These are phyloP conservation scores for Conus betulinus DNA, from an alignment of 1,140 invertebrate genomes.

Conservation along the genomic window DNA sequence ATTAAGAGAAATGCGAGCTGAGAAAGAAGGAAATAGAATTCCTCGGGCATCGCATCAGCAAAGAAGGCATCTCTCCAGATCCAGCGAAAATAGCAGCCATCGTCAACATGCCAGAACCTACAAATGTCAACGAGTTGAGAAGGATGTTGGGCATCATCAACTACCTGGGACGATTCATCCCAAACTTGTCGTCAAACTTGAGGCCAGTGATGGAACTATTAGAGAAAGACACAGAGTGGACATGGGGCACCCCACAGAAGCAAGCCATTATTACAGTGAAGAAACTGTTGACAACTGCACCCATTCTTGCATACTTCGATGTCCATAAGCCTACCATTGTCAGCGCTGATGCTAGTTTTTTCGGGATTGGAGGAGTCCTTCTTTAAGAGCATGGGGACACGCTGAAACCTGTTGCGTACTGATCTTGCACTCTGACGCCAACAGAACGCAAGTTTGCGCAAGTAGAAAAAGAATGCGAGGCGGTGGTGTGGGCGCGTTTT, in stretches of 20 bases:
- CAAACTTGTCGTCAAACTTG: constrained; percentile 24
- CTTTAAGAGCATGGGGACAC: constrained; percentile 15
- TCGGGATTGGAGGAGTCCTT: constrained; percentile 49
- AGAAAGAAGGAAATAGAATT: too few relatives aligned
- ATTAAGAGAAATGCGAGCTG: too few relatives aligned
- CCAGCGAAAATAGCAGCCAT: too few relatives aligned
- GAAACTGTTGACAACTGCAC: constrained; percentile 44
- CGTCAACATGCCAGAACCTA: too few relatives aligned
- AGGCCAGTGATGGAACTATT: constrained; percentile 29
- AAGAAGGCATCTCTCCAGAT: too few relatives aligned
- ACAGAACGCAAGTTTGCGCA: constrained; percentile 76
- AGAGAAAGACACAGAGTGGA: constrained; percentile 43
- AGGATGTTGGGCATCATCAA: constrained; percentile 16
- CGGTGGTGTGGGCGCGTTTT: constrained; percentile 78
- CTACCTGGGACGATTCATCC: constrained; percentile 37
- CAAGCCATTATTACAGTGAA: constrained; percentile 36
- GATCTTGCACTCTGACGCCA: constrained; percentile 73
- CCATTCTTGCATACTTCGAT: background rate
- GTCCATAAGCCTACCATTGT: constrained; percentile 39
- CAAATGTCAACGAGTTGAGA: background rate
- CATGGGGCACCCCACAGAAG: constrained; percentile 20
- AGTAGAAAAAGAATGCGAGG: constrained; percentile 78
- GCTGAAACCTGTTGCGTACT: constrained; percentile 69
- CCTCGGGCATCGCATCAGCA: too few relatives aligned
- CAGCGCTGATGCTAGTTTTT: constrained; percentile 46